phyloP scores from a whole-genome alignment of 2,113 vertebrate species.

The Chroicocephalus ridibundus region DNA sequence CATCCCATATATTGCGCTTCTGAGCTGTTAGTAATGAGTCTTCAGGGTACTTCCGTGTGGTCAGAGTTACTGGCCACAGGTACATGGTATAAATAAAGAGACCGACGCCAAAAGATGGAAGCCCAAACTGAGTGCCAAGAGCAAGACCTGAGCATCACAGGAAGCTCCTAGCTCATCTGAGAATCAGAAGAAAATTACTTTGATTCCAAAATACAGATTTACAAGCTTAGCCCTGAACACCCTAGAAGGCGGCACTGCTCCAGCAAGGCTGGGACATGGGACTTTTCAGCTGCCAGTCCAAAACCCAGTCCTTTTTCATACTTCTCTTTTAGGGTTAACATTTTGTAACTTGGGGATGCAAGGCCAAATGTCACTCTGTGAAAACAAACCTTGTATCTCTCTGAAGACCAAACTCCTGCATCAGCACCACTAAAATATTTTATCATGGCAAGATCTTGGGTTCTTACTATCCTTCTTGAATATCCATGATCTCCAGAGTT shows the following conservation, averaged over 20 bases:
- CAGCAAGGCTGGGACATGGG: not conserved
- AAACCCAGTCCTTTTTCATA: not conserved
- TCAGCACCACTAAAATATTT: not conserved
- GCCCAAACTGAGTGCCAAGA: not conserved
- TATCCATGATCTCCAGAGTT: not conserved
- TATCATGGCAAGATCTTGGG: not conserved
- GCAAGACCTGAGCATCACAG: not conserved
- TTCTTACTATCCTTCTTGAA: not conserved
- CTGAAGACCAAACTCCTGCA: not conserved
- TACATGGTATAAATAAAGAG: not conserved
- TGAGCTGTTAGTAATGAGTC: not conserved
- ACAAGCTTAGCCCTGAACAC: not conserved
- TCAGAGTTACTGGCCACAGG: not conserved
- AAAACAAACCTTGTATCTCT: not conserved
- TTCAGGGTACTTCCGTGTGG: not conserved
- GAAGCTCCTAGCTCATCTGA: not conserved
- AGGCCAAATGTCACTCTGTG: not conserved
- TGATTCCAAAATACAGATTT: not conserved
- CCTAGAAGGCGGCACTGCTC: accelerated
- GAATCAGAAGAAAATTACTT: not conserved
- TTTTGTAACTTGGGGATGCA: not conserved
- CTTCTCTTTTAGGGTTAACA: not conserved
- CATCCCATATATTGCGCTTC: not conserved
- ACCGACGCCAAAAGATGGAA: not conserved
- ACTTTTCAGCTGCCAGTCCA: not conserved